A percentile compares a stretch with the other conserved stretches of the same genome.
Conservation (phyloP, 1,140 invertebrate species). For the Drosophila lini region DNA sequence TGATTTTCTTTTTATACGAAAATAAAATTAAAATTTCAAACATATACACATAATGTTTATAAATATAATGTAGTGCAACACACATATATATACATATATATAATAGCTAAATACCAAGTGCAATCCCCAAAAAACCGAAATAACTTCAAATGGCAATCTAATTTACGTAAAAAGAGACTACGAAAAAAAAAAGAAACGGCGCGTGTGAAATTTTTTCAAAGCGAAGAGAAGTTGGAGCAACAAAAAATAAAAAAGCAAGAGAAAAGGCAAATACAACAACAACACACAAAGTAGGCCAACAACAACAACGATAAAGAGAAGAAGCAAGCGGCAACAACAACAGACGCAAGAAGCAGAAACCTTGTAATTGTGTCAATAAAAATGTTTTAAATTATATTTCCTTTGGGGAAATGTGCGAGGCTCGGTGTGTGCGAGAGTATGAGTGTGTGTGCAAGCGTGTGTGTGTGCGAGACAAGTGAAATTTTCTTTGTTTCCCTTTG, state of each 20-base stretch:
- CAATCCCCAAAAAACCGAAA: slow-evolving; percentile 48
- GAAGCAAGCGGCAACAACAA: slow-evolving; percentile 52
- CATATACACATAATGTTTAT: slow-evolving; percentile 61
- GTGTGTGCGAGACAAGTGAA: slow-evolving; percentile 66
- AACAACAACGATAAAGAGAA: slow-evolving; percentile 58
- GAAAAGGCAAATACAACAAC: slow-evolving; percentile 51
- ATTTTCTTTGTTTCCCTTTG: slow-evolving; percentile 75
- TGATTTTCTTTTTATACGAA: slow-evolving; percentile 72
- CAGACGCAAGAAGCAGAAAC: slow-evolving; percentile 57
- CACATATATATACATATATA: slow-evolving; percentile 35
- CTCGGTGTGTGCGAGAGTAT: not conserved
- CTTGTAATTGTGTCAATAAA: slow-evolving; percentile 76
- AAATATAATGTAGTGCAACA: slow-evolving; percentile 62
- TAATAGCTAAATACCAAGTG: slow-evolving; percentile 60
- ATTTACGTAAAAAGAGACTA: slow-evolving; percentile 72
- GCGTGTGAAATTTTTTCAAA: slow-evolving; percentile 79
- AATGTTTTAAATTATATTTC: slow-evolving; percentile 72
- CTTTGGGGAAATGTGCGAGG: slow-evolving; percentile 48
- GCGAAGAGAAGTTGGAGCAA: slow-evolving; percentile 69
- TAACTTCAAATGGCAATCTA: slow-evolving; percentile 63
- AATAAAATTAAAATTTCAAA: slow-evolving; percentile 59
- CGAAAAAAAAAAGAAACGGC: slow-evolving; percentile 68
- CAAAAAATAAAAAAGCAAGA: slow-evolving; percentile 33
- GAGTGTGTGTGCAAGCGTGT: slow-evolving; percentile 12
- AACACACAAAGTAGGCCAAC: slow-evolving; percentile 78